A percentile compares a stretch with the other conserved stretches of the same genome.
phyloP scores from a whole-genome alignment of 1,140 invertebrate genomes.

The Camponotus floridanus region DNA sequence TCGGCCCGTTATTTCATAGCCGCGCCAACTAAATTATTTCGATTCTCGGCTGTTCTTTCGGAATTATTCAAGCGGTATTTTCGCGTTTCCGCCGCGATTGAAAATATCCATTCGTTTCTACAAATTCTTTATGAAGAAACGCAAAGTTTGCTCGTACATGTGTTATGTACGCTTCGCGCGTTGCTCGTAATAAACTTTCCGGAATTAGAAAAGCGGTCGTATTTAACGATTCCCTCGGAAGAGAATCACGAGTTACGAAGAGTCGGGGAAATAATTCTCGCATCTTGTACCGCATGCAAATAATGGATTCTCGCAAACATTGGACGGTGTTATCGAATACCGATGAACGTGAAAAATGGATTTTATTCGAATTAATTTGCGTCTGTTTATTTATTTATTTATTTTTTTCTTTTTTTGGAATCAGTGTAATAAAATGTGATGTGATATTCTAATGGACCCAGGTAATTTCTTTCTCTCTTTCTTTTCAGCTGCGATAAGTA shows the following conservation, averaged over 20 bases:
- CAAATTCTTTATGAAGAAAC: slow-evolving; percentile 17
- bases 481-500: neutral
- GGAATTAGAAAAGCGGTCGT: neutral
- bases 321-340: neutral
- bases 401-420: neutral
- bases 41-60: slow-evolving; percentile 4
- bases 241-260: slow-evolving; percentile 1
- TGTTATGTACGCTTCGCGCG: neutral
- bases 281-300: neutral
- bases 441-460: neutral
- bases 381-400: neutral
- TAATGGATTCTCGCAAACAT: slow-evolving; percentile 6
- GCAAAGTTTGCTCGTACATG: neutral
- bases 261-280: neutral
- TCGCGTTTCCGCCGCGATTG: neutral
- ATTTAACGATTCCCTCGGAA: slow-evolving; percentile 1
- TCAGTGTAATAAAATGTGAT: neutral
- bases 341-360: neutral
- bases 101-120: neutral
- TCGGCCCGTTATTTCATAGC: slow-evolving; percentile 15
- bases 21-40: slow-evolving; percentile 51
- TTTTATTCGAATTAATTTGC: neutral
- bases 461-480: neutral
- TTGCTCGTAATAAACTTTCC: neutral
- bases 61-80: slow-evolving; percentile 30